Conservation (phyloP, 1,140 invertebrate genomes). For the Drosophila sp. region DNA sequence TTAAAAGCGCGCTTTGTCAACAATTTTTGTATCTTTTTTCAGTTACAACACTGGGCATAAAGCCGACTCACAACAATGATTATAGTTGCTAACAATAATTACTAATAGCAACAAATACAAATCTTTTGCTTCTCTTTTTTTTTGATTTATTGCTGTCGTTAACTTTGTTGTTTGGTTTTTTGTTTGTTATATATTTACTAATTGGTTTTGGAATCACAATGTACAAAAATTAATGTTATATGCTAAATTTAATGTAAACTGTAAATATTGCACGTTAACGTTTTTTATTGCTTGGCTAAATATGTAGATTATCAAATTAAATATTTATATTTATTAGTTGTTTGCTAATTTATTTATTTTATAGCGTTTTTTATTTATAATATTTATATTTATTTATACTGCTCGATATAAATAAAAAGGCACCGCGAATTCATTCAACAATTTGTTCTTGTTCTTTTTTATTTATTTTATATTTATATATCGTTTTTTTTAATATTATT, state of each 20-base stretch:
- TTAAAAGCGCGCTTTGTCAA: slow-evolving; percentile 1
- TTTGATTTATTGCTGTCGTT: slow-evolving; percentile 53
- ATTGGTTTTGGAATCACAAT: slow-evolving; percentile 49
- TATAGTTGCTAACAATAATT: slow-evolving; percentile 35
- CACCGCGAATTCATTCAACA: slow-evolving; percentile 83
- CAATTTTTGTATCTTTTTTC: neutral
- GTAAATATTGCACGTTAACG: slow-evolving; percentile 81
- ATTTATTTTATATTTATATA: slow-evolving; percentile 31
- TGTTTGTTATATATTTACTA: slow-evolving; percentile 3
- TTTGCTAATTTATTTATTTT: slow-evolving; percentile 20
- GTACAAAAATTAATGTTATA: slow-evolving; percentile 55
- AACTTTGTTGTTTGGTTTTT: slow-evolving; percentile 26
- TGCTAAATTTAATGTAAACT: slow-evolving; percentile 71
- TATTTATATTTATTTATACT: slow-evolving; percentile 72
- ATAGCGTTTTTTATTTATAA: slow-evolving; percentile 38
- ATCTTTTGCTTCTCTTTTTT: slow-evolving; percentile 20
- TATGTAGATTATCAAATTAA: slow-evolving; percentile 31
- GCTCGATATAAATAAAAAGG: slow-evolving; percentile 82
- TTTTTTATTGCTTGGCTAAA: slow-evolving; percentile 57
- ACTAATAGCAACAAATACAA: slow-evolving; percentile 29
- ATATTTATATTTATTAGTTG: slow-evolving; percentile 6
- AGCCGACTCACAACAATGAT: slow-evolving; percentile 40
- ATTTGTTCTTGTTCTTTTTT: slow-evolving; percentile 48
- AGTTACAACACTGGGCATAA: slow-evolving; percentile 25
- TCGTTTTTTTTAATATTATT: slow-evolving; percentile 7